Percentiles rank a stretch among this genome's conserved stretches.
These are phyloP conservation scores for Toxotes chatareus DNA, from an alignment of 2,113 vertebrate genomes.

Conservation along the genomic window DNA sequence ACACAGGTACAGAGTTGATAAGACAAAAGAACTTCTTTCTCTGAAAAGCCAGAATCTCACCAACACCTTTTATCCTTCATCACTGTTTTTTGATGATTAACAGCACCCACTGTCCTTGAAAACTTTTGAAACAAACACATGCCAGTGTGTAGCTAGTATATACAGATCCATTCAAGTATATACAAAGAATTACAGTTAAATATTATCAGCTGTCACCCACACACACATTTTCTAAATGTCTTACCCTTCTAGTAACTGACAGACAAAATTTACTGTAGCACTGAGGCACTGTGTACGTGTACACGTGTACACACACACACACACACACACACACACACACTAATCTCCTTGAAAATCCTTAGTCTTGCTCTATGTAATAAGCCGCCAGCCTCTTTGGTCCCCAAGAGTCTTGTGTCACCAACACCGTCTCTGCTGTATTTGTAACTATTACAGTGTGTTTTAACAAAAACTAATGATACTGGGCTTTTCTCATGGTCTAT, in stretches of 20 bases:
- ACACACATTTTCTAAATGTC: slow-evolving; percentile 14
- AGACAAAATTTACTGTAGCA: not conserved
- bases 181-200: not conserved
- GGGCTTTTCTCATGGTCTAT: not conserved
- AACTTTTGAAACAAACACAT: slow-evolving; percentile 14
- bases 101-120: not conserved
- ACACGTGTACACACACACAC: not conserved
- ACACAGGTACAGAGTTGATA: not conserved
- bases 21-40: slow-evolving; percentile 16
- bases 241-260: not conserved
- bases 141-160: not conserved
- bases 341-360: not conserved
- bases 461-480: slow-evolving; percentile 11
- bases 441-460: slow-evolving; percentile 18
- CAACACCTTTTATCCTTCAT: not conserved
- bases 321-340: not conserved
- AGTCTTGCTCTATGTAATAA: not conserved
- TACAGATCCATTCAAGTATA: not conserved
- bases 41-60: not conserved
- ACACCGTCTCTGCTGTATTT: slow-evolving; percentile 9
- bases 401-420: not conserved
- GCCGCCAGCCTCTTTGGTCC: accelerated
- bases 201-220: slow-evolving; percentile 7
- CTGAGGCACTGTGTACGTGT: not conserved
- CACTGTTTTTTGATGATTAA: slow-evolving; percentile 13